Base-by-base conservation (phyloP, 2,888 invertebrate genomes). In the Lasioglossum marginatum region DNA sequence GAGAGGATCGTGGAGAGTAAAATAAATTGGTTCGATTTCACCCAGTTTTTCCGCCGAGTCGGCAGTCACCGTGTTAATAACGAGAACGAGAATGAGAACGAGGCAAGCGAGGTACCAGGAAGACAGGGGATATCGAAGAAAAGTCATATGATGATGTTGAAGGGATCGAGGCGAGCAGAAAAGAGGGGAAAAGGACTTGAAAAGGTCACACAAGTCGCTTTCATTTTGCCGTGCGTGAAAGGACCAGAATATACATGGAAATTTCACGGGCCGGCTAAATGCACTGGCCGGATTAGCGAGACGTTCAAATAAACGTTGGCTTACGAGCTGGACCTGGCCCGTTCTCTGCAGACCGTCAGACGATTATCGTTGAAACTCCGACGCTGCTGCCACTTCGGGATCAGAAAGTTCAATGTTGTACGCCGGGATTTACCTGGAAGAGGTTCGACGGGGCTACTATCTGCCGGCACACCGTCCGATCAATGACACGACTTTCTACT, bases 261-360 rank as follows among this genome's bases (percentile, higher is more conserved):
- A 84, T 88, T 88, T 85, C 78, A 87, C 80, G 73, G 75, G 78
- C 63, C 82, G 45, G 66, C 73, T 85, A 87, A 88, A 85, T 81
- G 84, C 80, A 60, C 68, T 52, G 43, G 57, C 57, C 52, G 81
- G 82, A 88, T 87, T 84, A 87, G 78, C 79, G 52, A 31, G 52
- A 63, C 77, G 87, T 71, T 81, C 60, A 68, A 82, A 80, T 87
- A 87, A 88, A 79, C 79, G 83, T 75, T 70, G 79, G 70, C 86
- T 86, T 79, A 81, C 60, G 68, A 12, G 76, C 34, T 19, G 77
- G 68, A 52, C 68, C 31, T 14, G 3, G 16, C 72, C 48, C n/a
- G 70, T 73, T 43, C 79, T 78, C 66, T 66, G 82, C 77, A 19
- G 14, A 71, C 34, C 73, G 43, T 57, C 71, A 14, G 37, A 68